Evolutionary conservation across 30 jellyfish, hydroid and myxozoan species (phyloP), one percentile per base, ranked within the genome.

Genomic region (Clytia hemisphaerica): DNA sequence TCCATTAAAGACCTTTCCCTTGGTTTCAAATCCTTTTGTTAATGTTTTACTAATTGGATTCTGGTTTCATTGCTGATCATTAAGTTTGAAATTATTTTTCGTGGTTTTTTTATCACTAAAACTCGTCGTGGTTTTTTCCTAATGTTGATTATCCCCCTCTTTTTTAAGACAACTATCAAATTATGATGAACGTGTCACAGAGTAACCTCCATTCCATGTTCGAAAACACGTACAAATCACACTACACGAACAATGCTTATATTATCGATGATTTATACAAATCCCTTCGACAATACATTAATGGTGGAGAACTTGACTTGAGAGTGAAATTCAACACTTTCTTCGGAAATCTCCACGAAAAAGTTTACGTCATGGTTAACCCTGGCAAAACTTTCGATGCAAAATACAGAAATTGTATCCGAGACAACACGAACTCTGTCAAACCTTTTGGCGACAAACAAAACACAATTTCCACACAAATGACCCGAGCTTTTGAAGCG

Each of bases 391-490:
- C 35, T 27, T 88, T 67, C 46, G 77, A 72, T 37, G 81, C 78
- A 4, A 34, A 76, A 6, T 88, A 78, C 73, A 77, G 80, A 65
- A 79, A 62, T 32, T 88, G 97, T 77, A 67, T 88, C 44, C 60
- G 66, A 19, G 97, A 88, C 50, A 79, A 83, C 33, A 85, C 97
- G 31, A 92, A 88, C 28, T 45, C 28, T 61, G 68, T 88, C 30
- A 51, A 50, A 77, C 97, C 97, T 9, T 88, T 88, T 60, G 97
- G 94, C 9, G 94, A 79, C 40, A 45, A 32, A 4, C 97, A 92
- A 10, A 85, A 88, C 4, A 78, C 47, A 44, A 61, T 79, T 29
- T 55, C 82, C n/a, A 48, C 67, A 48, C 97, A 88, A 57, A 37
- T 77, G 3, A 71, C 79, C 57, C 86, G 93, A 55, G 79, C 97